Base-by-base conservation (phyloP, 2,797 vertebrate genomes). In the Epinephelus coioides region DNA sequence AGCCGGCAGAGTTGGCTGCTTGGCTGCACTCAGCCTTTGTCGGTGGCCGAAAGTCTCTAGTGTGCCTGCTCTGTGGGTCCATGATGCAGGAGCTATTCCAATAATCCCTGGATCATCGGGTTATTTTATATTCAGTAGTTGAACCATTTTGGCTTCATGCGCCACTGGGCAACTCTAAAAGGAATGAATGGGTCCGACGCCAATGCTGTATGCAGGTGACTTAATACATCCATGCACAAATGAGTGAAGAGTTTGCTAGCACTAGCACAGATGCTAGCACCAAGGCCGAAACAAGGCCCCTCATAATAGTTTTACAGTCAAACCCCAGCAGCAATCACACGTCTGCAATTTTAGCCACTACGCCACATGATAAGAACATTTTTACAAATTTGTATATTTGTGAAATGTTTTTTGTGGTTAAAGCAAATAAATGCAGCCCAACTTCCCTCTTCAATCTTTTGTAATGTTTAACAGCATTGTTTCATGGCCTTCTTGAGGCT, bases 311-410 rank as follows among this genome's bases (percentile, higher is more conserved):
- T 61, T 25, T 43, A 21, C 18, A 54, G 23, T 55, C 44, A 21
- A 74, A 53, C 44, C 54, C 54, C 61, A 65, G 59, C 70, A 63
- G 47, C 21, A 51, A 11, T 40, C 10, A 1, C 38, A 15, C 8
- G n/a, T 17, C 43, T 34, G 76, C 54, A 13, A 64, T 65, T 57
- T 73, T n/a, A 76, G 55, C 49, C 50, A 40, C 21, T 54, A 25
- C 1, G 6, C 5, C 46, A 23, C 10, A 46, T 25, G 21, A 63
- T 12, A 27, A 63, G 10, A 27, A 23, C 27, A 56, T 55, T 55
- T 55, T 25, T 11, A 23, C 15, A 1, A 21, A 38, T 21, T 21
- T 3, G 18, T 64, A 4, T 12, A 63, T 25, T 47, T 44, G 8
- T 23, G 4, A 21, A 14, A 30, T 6, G 6, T 59, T 10, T 10